phyloP scores from a whole-genome alignment of 2,888 invertebrate species.

The Pseudococcus viburni region DNA sequence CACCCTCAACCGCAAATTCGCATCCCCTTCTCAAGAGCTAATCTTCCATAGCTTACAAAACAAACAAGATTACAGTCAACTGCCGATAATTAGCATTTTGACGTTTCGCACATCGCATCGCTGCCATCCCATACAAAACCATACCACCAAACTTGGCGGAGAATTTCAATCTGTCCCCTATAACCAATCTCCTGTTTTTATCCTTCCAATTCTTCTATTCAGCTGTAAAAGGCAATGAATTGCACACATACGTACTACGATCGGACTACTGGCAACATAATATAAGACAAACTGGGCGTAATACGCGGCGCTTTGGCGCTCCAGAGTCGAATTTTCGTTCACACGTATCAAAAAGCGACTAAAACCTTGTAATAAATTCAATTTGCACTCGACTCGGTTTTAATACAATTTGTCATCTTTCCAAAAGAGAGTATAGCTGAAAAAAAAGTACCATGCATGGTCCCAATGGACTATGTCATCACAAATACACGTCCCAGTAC shows the following conservation, averaged over 20 bases:
- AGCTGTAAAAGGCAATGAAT: no score
- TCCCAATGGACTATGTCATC: constrained; percentile 5
- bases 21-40: background rate
- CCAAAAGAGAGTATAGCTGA: background rate
- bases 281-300: constrained; percentile 10
- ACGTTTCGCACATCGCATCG: constrained; percentile 22
- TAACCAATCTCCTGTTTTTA: background rate
- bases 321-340: background rate
- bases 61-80: constrained; percentile 36
- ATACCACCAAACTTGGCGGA: background rate
- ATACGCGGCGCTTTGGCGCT: background rate
- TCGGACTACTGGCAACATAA: background rate
- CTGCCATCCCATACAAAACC: background rate
- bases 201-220: background rate
- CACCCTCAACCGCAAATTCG: background rate
- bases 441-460: background rate
- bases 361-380: constrained; percentile 28
- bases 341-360: background rate
- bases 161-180: constrained; percentile 30
- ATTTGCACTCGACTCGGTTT: background rate
- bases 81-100: constrained; percentile 26
- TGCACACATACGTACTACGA: background rate
- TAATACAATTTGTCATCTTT: constrained; percentile 46
- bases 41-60: background rate
- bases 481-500: background rate